Conservation (phyloP, 1,140 invertebrate species). For the Argopecten irradians region DNA sequence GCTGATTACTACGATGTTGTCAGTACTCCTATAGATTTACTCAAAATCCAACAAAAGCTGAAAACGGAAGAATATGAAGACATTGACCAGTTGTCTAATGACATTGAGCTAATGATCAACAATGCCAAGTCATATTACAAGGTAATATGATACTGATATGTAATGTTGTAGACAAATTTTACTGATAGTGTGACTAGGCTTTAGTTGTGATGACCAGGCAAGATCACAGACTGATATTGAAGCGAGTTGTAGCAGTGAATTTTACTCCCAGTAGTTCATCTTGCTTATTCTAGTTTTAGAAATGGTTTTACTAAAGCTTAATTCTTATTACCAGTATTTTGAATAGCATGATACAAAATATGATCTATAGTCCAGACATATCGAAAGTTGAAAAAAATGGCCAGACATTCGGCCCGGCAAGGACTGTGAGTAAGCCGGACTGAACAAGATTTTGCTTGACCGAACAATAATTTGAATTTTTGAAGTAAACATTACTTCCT, state of each 20-base stretch:
- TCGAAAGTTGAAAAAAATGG: no score
- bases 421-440: no score
- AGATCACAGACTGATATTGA: not conserved
- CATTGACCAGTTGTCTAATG: slow-evolving; percentile 91
- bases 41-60: slow-evolving; percentile 96
- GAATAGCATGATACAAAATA: no score
- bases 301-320: no score
- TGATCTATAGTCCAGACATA: no score
- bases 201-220: no score
- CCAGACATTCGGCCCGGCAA: no score
- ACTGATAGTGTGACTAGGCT: not conserved
- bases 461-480: no score
- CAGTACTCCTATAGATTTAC: slow-evolving; percentile 93
- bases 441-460: no score
- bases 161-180: not conserved
- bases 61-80: slow-evolving; percentile 94
- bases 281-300: no score
- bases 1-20: slow-evolving; percentile 83
- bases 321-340: no score
- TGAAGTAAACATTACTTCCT: no score
- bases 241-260: not conserved
- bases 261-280: not conserved
- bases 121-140: slow-evolving; percentile 98
- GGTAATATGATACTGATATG: slow-evolving; percentile 75
- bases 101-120: slow-evolving; percentile 93